Conservation (phyloP, 2,113 vertebrate genomes). For the Pandion haliaetus region DNA sequence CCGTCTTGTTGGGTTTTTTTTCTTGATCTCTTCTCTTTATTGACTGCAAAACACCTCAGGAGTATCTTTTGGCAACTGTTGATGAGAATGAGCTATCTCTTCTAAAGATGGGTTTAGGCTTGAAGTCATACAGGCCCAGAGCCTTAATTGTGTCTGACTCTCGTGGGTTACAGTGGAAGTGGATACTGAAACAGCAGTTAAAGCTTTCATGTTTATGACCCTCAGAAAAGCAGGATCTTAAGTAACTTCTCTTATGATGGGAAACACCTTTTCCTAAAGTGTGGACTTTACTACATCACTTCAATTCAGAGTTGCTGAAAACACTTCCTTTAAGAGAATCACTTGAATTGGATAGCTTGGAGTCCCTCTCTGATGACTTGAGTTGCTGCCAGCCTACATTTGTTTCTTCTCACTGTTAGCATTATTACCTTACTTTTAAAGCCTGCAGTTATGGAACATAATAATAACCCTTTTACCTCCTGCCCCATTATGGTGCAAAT, state of each 20-base stretch:
- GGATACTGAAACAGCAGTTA: neutral
- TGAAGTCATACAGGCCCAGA: neutral
- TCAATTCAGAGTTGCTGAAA: neutral
- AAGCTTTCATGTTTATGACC: neutral
- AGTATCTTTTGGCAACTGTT: neutral
- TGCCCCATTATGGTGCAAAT: neutral
- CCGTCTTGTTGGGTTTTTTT: neutral
- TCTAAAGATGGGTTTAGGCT: neutral
- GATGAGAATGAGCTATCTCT: neutral
- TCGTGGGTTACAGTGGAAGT: neutral
- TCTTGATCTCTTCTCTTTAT: neutral
- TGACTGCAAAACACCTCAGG: neutral
- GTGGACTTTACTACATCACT: neutral
- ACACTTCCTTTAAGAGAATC: neutral
- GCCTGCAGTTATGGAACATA: neutral
- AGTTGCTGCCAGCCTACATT: neutral
- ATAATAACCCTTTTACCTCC: constrained; percentile 21
- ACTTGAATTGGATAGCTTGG: neutral
- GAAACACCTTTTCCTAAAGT: neutral
- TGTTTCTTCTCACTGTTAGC: neutral
- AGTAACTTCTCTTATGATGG: neutral
- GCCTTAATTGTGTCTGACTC: neutral
- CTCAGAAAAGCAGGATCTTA: neutral
- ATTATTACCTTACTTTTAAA: neutral
- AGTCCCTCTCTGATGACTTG: neutral